These are phyloP conservation scores for Hippopotamus amphibius DNA, from an alignment of 2,113 vertebrate genomes.

Conservation along the genomic window DNA sequence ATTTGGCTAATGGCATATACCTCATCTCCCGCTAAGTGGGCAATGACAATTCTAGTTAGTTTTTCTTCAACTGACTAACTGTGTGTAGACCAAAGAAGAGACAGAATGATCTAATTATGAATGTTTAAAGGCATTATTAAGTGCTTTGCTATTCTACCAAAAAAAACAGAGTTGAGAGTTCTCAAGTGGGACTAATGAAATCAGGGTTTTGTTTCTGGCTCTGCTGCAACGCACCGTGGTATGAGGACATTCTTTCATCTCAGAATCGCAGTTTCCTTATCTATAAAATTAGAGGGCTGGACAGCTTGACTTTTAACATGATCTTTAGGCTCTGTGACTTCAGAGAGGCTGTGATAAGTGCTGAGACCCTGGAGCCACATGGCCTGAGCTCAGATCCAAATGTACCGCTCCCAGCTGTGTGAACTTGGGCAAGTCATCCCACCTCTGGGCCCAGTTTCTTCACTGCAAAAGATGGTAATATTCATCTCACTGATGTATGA, in stretches of 20 bases:
- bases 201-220: neutral
- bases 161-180: neutral
- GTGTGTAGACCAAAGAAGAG: slow-evolving; percentile 65
- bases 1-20: slow-evolving; percentile 8
- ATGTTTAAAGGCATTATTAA: slow-evolving; percentile 61
- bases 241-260: neutral
- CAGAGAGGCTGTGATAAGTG: neutral
- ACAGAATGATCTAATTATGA: slow-evolving; percentile 43
- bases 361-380: neutral
- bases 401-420: neutral
- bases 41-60: slow-evolving; percentile 56
- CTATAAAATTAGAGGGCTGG: neutral
- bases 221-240: neutral
- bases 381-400: neutral
- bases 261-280: neutral
- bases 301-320: neutral
- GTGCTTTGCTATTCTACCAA: slow-evolving; percentile 6
- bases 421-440: neutral
- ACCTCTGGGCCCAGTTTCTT: neutral
- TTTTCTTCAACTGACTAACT: slow-evolving; percentile 59
- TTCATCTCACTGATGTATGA: neutral
- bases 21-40: neutral
- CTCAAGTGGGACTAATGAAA: slow-evolving; percentile 9
- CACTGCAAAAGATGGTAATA: neutral
- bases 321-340: neutral